A percentile compares a stretch with the other conserved stretches of the same genome.
Evolutionary conservation across 2,888 invertebrate genomes (phyloP).

Genomic region (Taenaris catops): DNA sequence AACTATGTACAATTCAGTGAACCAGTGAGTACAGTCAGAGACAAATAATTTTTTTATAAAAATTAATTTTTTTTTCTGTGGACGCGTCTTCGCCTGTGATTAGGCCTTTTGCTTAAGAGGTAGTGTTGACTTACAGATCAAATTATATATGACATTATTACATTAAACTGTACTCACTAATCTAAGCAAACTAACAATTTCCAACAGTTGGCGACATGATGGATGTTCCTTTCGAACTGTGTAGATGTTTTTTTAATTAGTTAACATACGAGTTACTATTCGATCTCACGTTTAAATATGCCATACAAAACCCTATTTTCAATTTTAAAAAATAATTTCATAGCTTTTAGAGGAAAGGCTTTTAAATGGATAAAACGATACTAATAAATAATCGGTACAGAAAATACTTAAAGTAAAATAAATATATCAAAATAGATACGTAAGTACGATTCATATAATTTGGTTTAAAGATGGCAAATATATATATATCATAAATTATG

Average conservation of each 20-base stretch:
- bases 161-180: slow-evolving; percentile 33
- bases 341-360: slow-evolving; percentile 14
- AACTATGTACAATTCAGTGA: slow-evolving; percentile 28
- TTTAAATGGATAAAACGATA: slow-evolving; percentile 25
- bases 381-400: slow-evolving; percentile 28
- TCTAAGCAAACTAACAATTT: no score
- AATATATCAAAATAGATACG: slow-evolving; percentile 29
- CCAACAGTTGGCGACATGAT: no score
- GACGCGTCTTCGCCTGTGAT: slow-evolving; percentile 35
- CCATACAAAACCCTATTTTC: slow-evolving; percentile 3
- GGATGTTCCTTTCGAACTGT: no score
- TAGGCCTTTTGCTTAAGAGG: slow-evolving; percentile 44
- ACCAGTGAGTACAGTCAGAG: slow-evolving; percentile 51
- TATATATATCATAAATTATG: slow-evolving; percentile 22
- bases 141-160: slow-evolving; percentile 20
- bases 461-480: slow-evolving; percentile 22
- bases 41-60: slow-evolving; percentile 37
- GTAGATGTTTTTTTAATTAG: no score
- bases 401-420: slow-evolving; percentile 31
- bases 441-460: slow-evolving; percentile 29
- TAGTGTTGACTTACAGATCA: slow-evolving; percentile 37
- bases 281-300: slow-evolving; percentile 2
- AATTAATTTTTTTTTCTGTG: slow-evolving; percentile 36
- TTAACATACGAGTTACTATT: no score
- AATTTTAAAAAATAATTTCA: slow-evolving; percentile 8